These are phyloP conservation scores for Burhinus bistriatus DNA, from an alignment of 2,113 vertebrate species.

Conservation along the genomic window DNA sequence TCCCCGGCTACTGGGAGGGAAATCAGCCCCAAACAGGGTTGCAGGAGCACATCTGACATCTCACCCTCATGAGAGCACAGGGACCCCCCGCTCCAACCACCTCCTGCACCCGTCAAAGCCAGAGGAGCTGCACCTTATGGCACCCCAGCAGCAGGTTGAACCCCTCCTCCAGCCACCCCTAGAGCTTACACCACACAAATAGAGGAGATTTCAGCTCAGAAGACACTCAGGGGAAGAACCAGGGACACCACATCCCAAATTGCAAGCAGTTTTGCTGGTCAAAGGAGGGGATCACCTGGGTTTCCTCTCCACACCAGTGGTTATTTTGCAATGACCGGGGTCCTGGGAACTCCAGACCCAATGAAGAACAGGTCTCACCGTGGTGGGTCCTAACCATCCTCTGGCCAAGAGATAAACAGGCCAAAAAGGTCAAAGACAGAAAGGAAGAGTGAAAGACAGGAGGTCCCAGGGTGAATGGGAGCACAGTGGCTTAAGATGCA, in stretches of 20 bases:
- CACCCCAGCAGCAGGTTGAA: neutral
- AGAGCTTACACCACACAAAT: neutral
- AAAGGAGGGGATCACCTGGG: neutral
- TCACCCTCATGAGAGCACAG: neutral
- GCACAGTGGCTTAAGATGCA: rapidly evolving
- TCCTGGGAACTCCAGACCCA: neutral
- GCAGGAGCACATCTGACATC: neutral
- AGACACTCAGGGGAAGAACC: neutral
- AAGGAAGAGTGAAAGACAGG: neutral
- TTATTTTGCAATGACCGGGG: neutral
- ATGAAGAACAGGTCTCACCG: neutral
- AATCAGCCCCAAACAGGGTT: neutral
- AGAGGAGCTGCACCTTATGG: neutral
- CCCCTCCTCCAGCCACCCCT: neutral
- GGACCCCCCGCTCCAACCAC: neutral
- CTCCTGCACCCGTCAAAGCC: neutral
- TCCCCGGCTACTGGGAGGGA: neutral
- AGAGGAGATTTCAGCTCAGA: neutral
- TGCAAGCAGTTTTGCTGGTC: neutral
- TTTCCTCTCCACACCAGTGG: neutral
- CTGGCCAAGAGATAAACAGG: neutral
- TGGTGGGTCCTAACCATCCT: neutral
- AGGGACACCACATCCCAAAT: neutral
- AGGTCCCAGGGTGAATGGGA: neutral
- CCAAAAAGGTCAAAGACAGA: neutral